Base-by-base conservation (phyloP, 2,797 vertebrate species). In the Momotus momota region DNA sequence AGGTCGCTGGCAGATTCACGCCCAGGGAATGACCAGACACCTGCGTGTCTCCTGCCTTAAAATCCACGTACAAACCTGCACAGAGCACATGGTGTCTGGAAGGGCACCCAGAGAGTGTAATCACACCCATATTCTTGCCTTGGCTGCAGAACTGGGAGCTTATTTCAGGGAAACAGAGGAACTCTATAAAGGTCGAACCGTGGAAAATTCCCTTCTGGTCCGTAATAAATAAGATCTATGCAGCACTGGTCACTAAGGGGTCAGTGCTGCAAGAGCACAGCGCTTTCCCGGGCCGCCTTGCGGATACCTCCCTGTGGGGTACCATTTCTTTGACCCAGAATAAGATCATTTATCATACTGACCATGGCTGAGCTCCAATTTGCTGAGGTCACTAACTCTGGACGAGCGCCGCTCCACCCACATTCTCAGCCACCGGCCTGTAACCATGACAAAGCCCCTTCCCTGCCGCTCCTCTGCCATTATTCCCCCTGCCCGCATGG, bases 301-400 rank as follows among this genome's bases (percentile, higher is more conserved):
- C 14, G 75, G 94, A 94, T 84, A 55, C 86, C 94, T 92, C 93
- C 95, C 94, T 58, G 83, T 81, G 96, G 95, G 95, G 84, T 67
- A 94, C 83, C 90, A 87, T 91, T 95, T 94, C 96, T 96, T 95
- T 95, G 97, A 97, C 97, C 96, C 72, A 83, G 97, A 96, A 95
- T 95, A 94, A 94, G 96, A 97, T 98, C 98, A 97, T 98, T 98
- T 98, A 98, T 98, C 98, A 98, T 94, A 97, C 95, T 97, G 97
- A 97, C 97, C 97, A 94, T 69, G 90, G 96, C 93, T 96, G 91
- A 95, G 96, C 97, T 98, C 94, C 96, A 97, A 96, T 98, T 96
- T 97, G 97, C 97, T 97, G 97, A 98, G 98, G 98, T 98, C 98
- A 98, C 95, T 97, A 96, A 97, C 97, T 98, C 97, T 79, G 94